phyloP scores from a whole-genome alignment of 2,888 invertebrate genomes.

The Ditula angustiorana region DNA sequence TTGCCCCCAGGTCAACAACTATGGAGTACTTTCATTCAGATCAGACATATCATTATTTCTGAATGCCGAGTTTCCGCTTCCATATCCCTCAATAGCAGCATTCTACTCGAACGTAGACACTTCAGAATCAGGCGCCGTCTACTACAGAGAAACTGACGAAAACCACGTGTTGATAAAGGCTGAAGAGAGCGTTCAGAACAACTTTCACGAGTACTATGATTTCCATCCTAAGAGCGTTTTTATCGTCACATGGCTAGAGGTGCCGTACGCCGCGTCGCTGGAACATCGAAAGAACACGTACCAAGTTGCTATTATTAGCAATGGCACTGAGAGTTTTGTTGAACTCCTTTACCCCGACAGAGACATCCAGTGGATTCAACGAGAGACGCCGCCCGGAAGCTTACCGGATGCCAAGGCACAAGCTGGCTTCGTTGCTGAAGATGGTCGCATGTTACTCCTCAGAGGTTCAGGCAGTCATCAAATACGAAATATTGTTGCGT shows the following conservation, averaged over 20 bases:
- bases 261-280: conserved; percentile 90
- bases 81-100: conserved; percentile 95
- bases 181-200: conserved; percentile 88
- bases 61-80: conserved; percentile 95
- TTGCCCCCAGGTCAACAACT: conserved; percentile 92
- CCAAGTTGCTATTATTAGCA: conserved; percentile 88
- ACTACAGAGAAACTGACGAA: conserved; percentile 89
- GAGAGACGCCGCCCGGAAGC: conserved; percentile 90
- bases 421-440: conserved; percentile 95
- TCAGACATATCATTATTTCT: conserved; percentile 94
- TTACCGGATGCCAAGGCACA: conserved; percentile 96
- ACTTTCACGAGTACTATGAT: conserved; percentile 89
- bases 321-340: conserved; percentile 93
- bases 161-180: conserved; percentile 87
- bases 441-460: conserved; percentile 90
- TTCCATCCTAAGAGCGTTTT: conserved; percentile 93
- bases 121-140: conserved; percentile 89
- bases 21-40: conserved; percentile 95
- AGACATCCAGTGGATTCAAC: conserved; percentile 97
- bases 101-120: conserved; percentile 97
- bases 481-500: conserved; percentile 92
- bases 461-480: conserved; percentile 97
- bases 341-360: conserved; percentile 94
- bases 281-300: conserved; percentile 93
- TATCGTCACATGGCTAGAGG: conserved; percentile 96